Evolutionary conservation across 1,140 invertebrate species (phyloP).

Genomic region (Psilanteris sp.): DNA sequence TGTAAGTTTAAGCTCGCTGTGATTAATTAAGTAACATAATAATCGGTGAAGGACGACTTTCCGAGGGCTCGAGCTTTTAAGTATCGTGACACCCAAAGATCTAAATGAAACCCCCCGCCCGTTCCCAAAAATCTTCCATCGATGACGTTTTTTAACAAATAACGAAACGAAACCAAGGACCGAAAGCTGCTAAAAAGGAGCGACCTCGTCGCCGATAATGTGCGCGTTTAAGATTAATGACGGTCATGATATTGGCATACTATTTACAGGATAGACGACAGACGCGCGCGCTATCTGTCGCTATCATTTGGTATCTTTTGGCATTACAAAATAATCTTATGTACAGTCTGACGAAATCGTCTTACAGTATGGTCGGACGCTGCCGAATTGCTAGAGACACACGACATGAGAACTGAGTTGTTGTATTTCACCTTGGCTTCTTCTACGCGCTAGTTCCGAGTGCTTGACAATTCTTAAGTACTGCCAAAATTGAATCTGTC

Average conservation of each 20-base stretch:
- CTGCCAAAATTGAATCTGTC: too few relatives aligned
- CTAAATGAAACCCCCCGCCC: too few relatives aligned
- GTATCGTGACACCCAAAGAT: slow-evolving; percentile 18
- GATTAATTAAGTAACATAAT: slow-evolving; percentile 28
- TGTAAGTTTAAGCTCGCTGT: slow-evolving; percentile 33
- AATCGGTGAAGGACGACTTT: slow-evolving; percentile 23
- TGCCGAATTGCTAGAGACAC: slow-evolving; percentile 38
- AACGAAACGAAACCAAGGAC: slow-evolving; percentile 6
- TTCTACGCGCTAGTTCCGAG: too few relatives aligned
- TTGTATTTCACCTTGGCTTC: not conserved
- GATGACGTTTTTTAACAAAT: not conserved
- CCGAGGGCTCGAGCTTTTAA: slow-evolving; percentile 23
- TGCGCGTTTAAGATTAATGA: slow-evolving; percentile 45
- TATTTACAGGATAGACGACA: slow-evolving; percentile 40
- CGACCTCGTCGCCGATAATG: slow-evolving; percentile 19
- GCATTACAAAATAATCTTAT: slow-evolving; percentile 80
- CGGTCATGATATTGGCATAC: slow-evolving; percentile 51
- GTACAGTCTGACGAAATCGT: slow-evolving; percentile 67
- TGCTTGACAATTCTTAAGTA: too few relatives aligned
- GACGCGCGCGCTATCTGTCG: slow-evolving; percentile 21
- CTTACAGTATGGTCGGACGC: slow-evolving; percentile 18
- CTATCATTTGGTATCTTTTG: slow-evolving; percentile 76
- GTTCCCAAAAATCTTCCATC: too few relatives aligned
- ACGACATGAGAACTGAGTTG: slow-evolving; percentile 13
- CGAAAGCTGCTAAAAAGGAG: slow-evolving; percentile 18